These are phyloP conservation scores for Paramuricea clavata DNA, from an alignment of 92 coral and sea anemone species.

Conservation along the genomic window DNA sequence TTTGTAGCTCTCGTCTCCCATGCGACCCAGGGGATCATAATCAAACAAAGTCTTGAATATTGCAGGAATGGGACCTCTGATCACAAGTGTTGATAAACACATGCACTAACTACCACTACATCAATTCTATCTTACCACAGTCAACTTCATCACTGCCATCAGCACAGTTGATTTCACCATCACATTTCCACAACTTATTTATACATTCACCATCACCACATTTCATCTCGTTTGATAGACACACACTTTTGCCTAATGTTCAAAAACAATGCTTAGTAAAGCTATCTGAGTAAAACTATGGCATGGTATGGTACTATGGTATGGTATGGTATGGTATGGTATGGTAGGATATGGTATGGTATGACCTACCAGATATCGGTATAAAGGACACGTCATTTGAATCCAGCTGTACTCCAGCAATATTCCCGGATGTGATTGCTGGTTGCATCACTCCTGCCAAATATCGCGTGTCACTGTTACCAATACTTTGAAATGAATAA, in stretches of 20 bases:
- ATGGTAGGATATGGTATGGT: neutral
- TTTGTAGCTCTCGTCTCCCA: too few relatives aligned
- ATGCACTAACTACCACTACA: too few relatives aligned
- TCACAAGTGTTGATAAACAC: too few relatives aligned
- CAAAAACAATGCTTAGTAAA: neutral
- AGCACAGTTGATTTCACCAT: slow-evolving; percentile 51
- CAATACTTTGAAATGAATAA: slow-evolving; percentile 33
- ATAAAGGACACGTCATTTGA: slow-evolving; percentile 36
- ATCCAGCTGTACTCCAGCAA: slow-evolving; percentile 17
- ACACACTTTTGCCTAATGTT: slow-evolving; percentile 14
- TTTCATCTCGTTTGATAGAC: slow-evolving; percentile 44
- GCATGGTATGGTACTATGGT: neutral
- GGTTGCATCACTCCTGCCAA: slow-evolving; percentile 39
- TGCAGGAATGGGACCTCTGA: too few relatives aligned
- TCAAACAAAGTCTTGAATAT: too few relatives aligned
- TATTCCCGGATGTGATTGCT: slow-evolving; percentile 20
- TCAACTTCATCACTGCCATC: slow-evolving; percentile 46
- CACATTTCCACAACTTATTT: slow-evolving; percentile 45
- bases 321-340: neutral
- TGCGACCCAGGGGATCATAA: too few relatives aligned
- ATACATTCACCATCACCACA: slow-evolving; percentile 33
- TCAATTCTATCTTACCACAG: slow-evolving; percentile 18
- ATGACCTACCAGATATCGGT: slow-evolving; percentile 38
- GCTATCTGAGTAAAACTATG: too few relatives aligned
- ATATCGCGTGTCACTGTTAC: slow-evolving; percentile 39